Evolutionary conservation across 2,113 vertebrate species (phyloP).

Genomic region (Nothocercus nigrocapillus): DNA sequence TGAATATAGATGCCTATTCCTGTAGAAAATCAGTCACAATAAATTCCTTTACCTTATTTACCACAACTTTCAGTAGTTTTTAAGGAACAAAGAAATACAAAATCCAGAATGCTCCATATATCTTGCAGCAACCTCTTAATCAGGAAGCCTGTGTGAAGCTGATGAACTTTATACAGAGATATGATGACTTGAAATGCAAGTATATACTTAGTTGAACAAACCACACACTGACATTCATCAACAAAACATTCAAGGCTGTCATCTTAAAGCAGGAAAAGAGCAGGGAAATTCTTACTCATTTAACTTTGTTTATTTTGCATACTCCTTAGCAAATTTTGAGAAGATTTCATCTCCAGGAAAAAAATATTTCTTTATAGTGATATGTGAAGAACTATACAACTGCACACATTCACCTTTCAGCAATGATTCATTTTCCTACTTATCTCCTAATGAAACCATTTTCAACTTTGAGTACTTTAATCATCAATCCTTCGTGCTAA

Average conservation of each 20-base stretch:
- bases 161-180: neutral
- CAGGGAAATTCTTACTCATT: neutral
- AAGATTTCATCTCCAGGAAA: neutral
- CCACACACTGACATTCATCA: neutral
- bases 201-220: neutral
- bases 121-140: neutral
- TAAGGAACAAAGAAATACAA: neutral
- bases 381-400: neutral
- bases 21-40: neutral
- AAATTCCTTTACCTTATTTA: neutral
- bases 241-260: neutral
- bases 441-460: neutral
- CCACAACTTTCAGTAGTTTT: neutral
- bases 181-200: neutral
- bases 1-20: neutral
- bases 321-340: neutral
- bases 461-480: neutral
- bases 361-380: neutral
- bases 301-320: neutral
- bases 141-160: neutral
- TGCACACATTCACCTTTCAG: neutral
- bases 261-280: neutral
- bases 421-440: neutral
- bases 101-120: neutral
- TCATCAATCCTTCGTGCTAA: neutral